phyloP scores from a whole-genome alignment of 2,888 invertebrate genomes.

The Stegana nigrithorax region DNA sequence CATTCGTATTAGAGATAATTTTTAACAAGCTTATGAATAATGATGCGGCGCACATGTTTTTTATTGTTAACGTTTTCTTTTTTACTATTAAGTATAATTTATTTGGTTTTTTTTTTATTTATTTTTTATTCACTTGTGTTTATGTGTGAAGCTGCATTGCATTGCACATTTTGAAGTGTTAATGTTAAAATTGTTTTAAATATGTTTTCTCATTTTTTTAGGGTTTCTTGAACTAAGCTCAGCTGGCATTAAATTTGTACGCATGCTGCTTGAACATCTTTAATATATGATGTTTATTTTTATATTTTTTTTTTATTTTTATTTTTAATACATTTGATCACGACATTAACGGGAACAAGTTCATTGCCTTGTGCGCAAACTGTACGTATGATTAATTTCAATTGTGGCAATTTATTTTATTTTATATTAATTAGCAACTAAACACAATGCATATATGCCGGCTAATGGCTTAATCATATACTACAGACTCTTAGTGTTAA shows the following conservation, averaged over 20 bases:
- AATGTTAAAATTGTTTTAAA: no score
- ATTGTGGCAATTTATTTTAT: constrained; percentile 33
- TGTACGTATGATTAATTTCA: constrained; percentile 45
- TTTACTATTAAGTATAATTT: no score
- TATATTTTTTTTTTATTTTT: neutral
- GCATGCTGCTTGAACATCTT: no score
- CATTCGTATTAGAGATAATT: neutral
- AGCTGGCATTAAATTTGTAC: no score
- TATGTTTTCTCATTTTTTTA: no score
- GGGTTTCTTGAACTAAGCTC: constrained; percentile 8
- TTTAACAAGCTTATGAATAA: neutral
- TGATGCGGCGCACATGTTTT: neutral
- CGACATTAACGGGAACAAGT: constrained; percentile 41
- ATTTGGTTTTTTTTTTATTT: no score
- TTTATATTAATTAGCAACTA: no score
- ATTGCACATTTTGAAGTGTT: no score
- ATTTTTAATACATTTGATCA: neutral
- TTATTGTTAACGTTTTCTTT: no score
- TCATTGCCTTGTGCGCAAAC: constrained; percentile 43
- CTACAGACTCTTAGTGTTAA: neutral
- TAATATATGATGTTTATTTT: neutral
- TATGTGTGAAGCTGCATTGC: neutral
- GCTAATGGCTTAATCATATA: constrained; percentile 33
- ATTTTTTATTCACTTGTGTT: no score
- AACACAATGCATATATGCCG: neutral